Base-by-base conservation (phyloP, 2,888 invertebrate species). In the Lutraria lutraria region DNA sequence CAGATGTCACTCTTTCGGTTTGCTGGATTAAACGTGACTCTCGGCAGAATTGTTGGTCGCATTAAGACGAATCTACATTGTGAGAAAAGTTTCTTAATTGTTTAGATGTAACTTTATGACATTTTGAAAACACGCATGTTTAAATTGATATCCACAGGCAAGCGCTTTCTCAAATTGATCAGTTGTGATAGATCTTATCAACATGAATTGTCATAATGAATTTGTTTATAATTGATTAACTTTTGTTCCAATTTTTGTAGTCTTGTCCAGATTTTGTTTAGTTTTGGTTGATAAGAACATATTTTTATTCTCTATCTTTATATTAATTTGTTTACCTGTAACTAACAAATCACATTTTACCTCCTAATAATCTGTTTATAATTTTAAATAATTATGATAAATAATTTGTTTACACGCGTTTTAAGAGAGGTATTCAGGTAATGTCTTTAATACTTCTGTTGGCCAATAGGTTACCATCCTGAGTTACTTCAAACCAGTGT, bases 1-100 rank as follows among this genome's bases (percentile, higher is more conserved):
- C 83, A 83, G 34, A 81, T 81, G 81, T 81, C 81, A 54, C 81
- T 81, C 15, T 81, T n/a, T 25, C 16, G 19, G 63, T 63, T 31
- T n/a, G n/a, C 63, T 31, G 76, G 29, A 31, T 31, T 4, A 76
- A 76, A 76, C 76, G 76, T 76, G 76, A 72, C n/a, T 29, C 25
- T 25, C 63, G 31, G 19, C 16, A 76, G 16, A 34, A 31, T 16
- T 76, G 34, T 34, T 16, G 29, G 16, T 31, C 15, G 31, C 15
- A 13, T 12, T 6, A 16, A 6, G 13, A 19, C 13, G 19, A 19
- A 76, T 31, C n/a, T 16, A 76, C 31, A 34, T 34, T 34, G 76
- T 76, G 16, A 31, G 29, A 31, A 13, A 19, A 16, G 19, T 76
- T 6, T 34, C 6, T 25, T 25, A 31, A 34, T 76, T 76, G 8